Evolutionary conservation across 2,888 invertebrate species (phyloP).

Genomic region (Seira ritae): DNA sequence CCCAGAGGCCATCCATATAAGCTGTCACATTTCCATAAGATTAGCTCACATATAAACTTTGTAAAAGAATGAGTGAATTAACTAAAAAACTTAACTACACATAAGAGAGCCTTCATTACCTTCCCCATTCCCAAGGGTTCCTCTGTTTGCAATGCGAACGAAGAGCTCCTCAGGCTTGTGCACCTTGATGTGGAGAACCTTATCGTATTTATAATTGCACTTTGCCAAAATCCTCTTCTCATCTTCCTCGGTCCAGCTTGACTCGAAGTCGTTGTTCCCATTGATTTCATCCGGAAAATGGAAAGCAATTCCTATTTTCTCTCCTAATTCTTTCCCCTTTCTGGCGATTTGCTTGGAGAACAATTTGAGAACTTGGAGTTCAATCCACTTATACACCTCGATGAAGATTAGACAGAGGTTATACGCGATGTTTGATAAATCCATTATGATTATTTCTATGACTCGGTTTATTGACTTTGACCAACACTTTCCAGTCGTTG

Average conservation of each 20-base stretch:
- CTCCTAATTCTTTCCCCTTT: neutral
- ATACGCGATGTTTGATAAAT: too few relatives aligned
- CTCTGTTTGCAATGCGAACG: neutral
- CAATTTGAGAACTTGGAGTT: neutral
- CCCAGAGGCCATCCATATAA: slow-evolving; percentile 20
- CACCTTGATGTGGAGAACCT: neutral
- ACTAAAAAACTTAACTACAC: too few relatives aligned
- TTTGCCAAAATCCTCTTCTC: neutral
- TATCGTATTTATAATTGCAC: neutral
- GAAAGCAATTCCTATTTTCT: neutral
- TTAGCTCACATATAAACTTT: too few relatives aligned
- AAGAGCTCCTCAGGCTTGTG: neutral
- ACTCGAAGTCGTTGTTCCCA: too few relatives aligned
- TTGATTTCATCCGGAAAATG: neutral
- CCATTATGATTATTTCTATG: too few relatives aligned
- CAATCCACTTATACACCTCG: neutral
- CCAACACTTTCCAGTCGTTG: too few relatives aligned
- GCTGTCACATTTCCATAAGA: neutral
- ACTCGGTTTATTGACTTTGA: too few relatives aligned
- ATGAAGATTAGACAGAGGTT: too few relatives aligned
- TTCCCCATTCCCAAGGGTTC: neutral
- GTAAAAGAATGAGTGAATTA: too few relatives aligned
- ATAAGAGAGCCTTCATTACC: too few relatives aligned
- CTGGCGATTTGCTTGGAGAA: neutral
- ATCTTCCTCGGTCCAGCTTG: neutral